These are phyloP conservation scores for Iguana delicatissima DNA, from an alignment of 2,797 vertebrate species.

Conservation along the genomic window DNA sequence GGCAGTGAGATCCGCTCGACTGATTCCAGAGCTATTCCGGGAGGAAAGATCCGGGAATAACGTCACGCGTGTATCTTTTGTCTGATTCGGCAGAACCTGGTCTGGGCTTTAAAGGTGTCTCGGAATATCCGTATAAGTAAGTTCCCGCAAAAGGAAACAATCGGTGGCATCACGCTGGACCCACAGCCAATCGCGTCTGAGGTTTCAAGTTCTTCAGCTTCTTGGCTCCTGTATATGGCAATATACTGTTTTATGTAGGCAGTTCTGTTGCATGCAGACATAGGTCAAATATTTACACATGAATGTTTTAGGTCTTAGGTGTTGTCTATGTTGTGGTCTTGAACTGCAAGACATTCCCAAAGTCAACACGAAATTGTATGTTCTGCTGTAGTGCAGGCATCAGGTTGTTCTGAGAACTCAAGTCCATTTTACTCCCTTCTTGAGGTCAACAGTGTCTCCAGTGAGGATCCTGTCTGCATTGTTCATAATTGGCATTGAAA, in stretches of 20 bases:
- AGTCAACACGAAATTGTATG: neutral
- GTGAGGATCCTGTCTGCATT: too few species aligned
- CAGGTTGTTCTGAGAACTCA: neutral
- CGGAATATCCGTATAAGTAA: neutral
- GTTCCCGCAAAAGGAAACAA: neutral
- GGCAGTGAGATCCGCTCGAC: neutral
- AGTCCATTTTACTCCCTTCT: neutral
- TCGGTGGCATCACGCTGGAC: neutral
- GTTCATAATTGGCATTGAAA: neutral
- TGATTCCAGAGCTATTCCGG: neutral
- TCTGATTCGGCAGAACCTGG: neutral
- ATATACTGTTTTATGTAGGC: rapidly evolving
- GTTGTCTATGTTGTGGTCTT: too few species aligned
- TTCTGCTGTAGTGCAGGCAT: neutral
- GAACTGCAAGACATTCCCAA: too few species aligned
- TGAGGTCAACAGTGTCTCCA: neutral
- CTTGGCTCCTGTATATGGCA: neutral
- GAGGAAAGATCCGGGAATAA: neutral
- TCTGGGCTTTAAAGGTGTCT: neutral
- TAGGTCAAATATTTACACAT: too few species aligned
- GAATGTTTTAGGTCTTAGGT: neutral
- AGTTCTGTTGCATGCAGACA: too few species aligned
- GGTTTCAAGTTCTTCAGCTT: neutral
- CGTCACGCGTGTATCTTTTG: neutral
- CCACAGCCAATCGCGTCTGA: neutral